Conservation (phyloP, 2,888 invertebrate genomes). For the Pyrocoelia pectoralis region DNA sequence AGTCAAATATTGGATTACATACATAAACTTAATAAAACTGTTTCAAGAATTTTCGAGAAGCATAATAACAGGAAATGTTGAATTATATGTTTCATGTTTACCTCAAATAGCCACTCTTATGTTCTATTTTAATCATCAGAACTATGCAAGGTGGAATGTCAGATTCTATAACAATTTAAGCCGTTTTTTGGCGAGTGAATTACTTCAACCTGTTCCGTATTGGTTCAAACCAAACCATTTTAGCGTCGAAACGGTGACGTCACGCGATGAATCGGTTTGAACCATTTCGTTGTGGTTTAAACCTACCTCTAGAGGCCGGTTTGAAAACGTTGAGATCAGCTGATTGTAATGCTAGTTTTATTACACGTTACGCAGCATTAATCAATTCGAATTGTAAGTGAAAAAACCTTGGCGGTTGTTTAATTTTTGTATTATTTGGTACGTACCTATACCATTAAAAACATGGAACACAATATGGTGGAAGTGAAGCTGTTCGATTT, state of each 20-base stretch:
- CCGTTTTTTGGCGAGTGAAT: no score
- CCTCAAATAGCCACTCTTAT: no score
- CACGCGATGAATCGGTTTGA: conserved; percentile 8
- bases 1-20: no score
- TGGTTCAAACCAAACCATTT: conserved; percentile 13
- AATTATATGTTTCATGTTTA: no score
- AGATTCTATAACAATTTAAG: no score
- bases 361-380: not conserved
- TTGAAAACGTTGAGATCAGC: not conserved
- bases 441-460: not conserved
- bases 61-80: no score
- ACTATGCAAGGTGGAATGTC: no score
- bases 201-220: not conserved
- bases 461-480: no score
- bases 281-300: conserved; percentile 1
- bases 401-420: not conserved
- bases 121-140: no score
- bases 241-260: conserved; percentile 13
- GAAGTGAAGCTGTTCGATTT: conserved; percentile 10
- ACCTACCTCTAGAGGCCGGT: conserved; percentile 5
- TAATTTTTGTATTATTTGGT: not conserved
- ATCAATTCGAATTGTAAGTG: not conserved
- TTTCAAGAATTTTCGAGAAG: no score
- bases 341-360: not conserved
- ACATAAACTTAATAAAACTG: no score